Evolutionary conservation across 1,140 invertebrate species (phyloP).

Genomic region (Cyclargus thomasi): DNA sequence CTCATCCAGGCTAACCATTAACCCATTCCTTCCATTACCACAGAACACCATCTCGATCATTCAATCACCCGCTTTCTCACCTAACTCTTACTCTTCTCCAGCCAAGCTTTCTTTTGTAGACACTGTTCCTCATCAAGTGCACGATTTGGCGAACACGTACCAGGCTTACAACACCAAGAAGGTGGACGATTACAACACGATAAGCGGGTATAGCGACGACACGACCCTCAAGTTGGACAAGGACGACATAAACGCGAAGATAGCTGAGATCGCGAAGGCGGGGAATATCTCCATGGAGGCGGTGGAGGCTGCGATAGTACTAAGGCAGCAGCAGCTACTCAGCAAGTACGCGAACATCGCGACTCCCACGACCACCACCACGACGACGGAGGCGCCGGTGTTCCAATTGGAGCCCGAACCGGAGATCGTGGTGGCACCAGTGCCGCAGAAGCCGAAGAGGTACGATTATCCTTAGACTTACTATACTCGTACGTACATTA

Average conservation of each 20-base stretch:
- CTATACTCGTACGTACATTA: neutral
- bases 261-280: constrained; percentile 74
- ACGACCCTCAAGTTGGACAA: constrained; percentile 58
- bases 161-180: constrained; percentile 61
- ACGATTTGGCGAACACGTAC: constrained; percentile 51
- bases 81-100: constrained; percentile 35
- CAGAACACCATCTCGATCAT: constrained; percentile 59
- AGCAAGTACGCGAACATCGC: constrained; percentile 74
- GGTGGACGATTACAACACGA: constrained; percentile 68
- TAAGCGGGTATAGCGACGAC: constrained; percentile 64
- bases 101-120: constrained; percentile 66
- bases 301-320: constrained; percentile 81
- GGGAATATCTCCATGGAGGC: constrained; percentile 85
- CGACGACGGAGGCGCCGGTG: constrained; percentile 56
- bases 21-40: constrained; percentile 63
- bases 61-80: constrained; percentile 49
- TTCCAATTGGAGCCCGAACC: constrained; percentile 60
- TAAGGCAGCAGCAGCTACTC: constrained; percentile 81
- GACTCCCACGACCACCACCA: constrained; percentile 65
- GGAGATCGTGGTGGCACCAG: constrained; percentile 45
- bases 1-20: constrained; percentile 68
- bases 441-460: constrained; percentile 58
- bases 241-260: constrained; percentile 69
- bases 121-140: constrained; percentile 59
- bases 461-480: constrained; percentile 23